These are phyloP conservation scores for Selenia dentaria DNA, from an alignment of 2,888 invertebrate species.

Conservation along the genomic window DNA sequence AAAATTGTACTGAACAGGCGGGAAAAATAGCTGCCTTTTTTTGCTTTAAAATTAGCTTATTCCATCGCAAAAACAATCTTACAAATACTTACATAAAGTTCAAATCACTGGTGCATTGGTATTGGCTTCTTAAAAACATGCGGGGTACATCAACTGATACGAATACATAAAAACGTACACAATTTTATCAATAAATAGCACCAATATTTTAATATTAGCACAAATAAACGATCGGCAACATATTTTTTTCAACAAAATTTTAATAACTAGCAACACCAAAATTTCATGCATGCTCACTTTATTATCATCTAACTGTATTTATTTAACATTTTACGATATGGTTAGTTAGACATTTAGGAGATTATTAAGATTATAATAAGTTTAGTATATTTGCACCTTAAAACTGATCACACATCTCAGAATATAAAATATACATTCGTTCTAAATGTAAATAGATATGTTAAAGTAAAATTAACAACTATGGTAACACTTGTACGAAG, in stretches of 20 bases:
- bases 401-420: conserved; percentile 63
- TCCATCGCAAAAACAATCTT: conserved; percentile 53
- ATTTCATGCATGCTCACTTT: conserved; percentile 36
- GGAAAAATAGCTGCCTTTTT: conserved; percentile 27
- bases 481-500: conserved; percentile 78
- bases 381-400: conserved; percentile 55
- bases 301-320: conserved; percentile 29
- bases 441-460: conserved; percentile 73
- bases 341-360: conserved; percentile 55
- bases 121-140: conserved; percentile 33
- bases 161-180: conserved; percentile 58
- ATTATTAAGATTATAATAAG: conserved; percentile 45
- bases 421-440: conserved; percentile 70
- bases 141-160: conserved; percentile 42
- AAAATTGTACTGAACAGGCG: conserved; percentile 72
- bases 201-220: conserved; percentile 78
- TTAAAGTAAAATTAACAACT: conserved; percentile 71
- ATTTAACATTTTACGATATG: conserved; percentile 54
- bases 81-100: conserved; percentile 44
- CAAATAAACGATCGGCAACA: conserved; percentile 52
- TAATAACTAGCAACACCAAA: conserved; percentile 65
- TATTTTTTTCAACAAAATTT: conserved; percentile 43
- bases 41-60: conserved; percentile 44
- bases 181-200: conserved; percentile 71
- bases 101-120: conserved; percentile 72